phyloP scores from a whole-genome alignment of 2,888 invertebrate genomes.

The Euplagia quadripunctaria region DNA sequence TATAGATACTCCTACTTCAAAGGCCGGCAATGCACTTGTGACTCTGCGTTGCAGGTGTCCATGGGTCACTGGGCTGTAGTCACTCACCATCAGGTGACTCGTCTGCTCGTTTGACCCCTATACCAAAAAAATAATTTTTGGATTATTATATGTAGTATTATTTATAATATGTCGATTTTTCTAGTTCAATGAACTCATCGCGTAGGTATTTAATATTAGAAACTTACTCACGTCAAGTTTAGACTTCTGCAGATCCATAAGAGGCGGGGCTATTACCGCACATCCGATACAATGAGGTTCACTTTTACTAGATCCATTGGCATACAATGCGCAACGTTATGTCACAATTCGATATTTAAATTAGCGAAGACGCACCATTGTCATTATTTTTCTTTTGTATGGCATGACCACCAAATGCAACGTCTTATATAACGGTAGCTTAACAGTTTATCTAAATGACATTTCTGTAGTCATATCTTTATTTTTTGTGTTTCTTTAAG shows the following conservation, averaged over 20 bases:
- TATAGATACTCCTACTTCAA: too few species aligned
- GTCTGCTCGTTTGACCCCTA: too few species aligned
- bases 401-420: background rate
- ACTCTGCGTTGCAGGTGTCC: too few species aligned
- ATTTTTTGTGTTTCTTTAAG: too few species aligned
- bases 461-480: background rate
- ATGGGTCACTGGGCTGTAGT: too few species aligned
- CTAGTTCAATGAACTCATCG: background rate
- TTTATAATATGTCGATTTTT: background rate
- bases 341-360: constrained; percentile 62
- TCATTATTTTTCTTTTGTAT: constrained; percentile 7
- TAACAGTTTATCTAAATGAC: constrained; percentile 17
- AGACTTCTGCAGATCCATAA: constrained; percentile 57
- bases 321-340: constrained; percentile 66
- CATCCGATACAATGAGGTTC: constrained; percentile 64
- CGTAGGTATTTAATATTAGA: constrained; percentile 32
- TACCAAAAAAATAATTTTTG: background rate
- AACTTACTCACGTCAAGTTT: constrained; percentile 51
- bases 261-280: constrained; percentile 67
- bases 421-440: constrained; percentile 1
- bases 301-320: constrained; percentile 74
- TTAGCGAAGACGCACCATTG: constrained; percentile 25
- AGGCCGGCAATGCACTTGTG: too few species aligned
- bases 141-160: background rate
- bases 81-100: too few species aligned